Conservation (phyloP, 2,888 invertebrate species). For the Phania funesta region DNA sequence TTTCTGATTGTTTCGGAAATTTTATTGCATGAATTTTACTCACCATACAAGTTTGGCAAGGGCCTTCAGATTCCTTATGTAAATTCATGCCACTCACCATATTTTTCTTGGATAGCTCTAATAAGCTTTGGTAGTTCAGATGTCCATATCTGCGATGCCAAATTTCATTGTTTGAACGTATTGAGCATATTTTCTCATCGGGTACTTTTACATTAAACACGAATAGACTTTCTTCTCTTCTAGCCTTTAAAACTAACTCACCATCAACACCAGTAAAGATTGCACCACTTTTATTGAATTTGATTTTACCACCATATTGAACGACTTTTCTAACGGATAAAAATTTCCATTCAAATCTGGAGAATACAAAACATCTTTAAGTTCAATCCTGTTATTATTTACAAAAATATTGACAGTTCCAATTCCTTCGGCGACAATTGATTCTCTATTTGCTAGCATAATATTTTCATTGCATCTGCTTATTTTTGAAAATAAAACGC, state of each 20-base stretch:
- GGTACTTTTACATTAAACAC: not conserved
- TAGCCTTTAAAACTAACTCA: not conserved
- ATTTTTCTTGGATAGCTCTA: too few species aligned
- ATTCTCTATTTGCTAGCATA: not conserved
- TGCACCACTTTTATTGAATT: not conserved
- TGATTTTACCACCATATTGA: constrained; percentile 5
- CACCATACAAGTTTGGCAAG: too few species aligned
- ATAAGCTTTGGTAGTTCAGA: too few species aligned
- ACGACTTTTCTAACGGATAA: constrained; percentile 20
- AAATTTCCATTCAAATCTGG: constrained; percentile 13
- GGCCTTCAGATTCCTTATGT: too few species aligned
- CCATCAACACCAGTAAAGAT: not conserved
- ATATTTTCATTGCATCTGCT: not conserved
- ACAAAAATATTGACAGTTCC: not conserved
- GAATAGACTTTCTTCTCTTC: not conserved
- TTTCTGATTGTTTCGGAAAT: too few species aligned
- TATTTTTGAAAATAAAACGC: not conserved
- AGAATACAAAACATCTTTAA: constrained; percentile 28
- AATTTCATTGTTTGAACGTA: not conserved
- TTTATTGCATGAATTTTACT: too few species aligned
- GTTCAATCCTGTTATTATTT: not conserved
- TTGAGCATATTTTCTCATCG: not conserved
- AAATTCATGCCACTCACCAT: too few species aligned
- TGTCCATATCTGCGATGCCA: too few species aligned
- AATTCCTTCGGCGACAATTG: not conserved